Percentiles rank a stretch among this genome's conserved stretches.
Evolutionary conservation across 30 jellyfish, hydroid and myxozoan species (phyloP).

Genomic region (Hydra vulgaris): DNA sequence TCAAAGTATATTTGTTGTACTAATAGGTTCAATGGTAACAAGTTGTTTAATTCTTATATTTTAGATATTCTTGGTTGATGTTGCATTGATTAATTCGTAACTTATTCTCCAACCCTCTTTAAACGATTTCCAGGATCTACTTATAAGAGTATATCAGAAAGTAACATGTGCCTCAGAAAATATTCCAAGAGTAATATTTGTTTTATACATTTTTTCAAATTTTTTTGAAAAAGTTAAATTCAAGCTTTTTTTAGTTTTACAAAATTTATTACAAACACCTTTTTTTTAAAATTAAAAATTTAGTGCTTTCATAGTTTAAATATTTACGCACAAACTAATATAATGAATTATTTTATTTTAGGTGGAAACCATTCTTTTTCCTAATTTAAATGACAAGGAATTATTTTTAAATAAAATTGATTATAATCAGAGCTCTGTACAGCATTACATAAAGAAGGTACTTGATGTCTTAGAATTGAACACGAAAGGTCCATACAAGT

Average conservation of each 20-base stretch:
- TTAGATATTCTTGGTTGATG: constrained; percentile 57
- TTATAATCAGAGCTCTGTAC: constrained; percentile 49
- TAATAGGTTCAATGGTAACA: background rate
- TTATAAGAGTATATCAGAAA: constrained; percentile 44
- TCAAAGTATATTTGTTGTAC: too few species aligned
- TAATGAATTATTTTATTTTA: constrained; percentile 19
- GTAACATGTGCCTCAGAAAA: constrained; percentile 50
- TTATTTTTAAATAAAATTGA: constrained; percentile 45
- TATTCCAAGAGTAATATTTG: constrained; percentile 55
- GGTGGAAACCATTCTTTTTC: constrained; percentile 85
- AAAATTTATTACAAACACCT: too few species aligned
- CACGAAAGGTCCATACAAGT: constrained; percentile 85
- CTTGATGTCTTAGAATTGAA: constrained; percentile 51
- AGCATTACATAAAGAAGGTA: constrained; percentile 44
- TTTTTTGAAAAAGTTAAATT: too few species aligned
- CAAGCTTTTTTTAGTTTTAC: too few species aligned
- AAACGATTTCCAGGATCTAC: constrained; percentile 55
- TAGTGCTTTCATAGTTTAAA: too few species aligned
- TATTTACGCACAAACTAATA: too few species aligned
- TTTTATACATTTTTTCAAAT: too few species aligned
- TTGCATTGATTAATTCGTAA: constrained; percentile 51
- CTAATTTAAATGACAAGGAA: constrained; percentile 54
- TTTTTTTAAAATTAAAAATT: too few species aligned
- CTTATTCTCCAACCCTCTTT: constrained; percentile 66
- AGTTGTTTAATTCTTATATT: background rate